Evolutionary conservation across 37 sponge, comb jelly and placozoan species (phyloP).

Genomic region (Theonella swinhoei): DNA sequence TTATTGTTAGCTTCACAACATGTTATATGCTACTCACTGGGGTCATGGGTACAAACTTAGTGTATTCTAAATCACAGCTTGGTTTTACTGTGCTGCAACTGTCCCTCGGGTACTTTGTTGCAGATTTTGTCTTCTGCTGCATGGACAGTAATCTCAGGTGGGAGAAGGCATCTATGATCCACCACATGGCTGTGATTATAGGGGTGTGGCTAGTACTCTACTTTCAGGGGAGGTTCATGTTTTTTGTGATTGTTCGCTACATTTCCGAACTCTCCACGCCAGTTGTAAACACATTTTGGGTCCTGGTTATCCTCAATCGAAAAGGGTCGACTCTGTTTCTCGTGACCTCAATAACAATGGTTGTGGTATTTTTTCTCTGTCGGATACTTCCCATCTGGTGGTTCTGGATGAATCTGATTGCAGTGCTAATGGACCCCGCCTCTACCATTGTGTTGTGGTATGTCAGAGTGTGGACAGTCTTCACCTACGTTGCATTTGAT

Average conservation of each 20-base stretch:
- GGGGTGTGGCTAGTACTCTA: constrained; percentile 36
- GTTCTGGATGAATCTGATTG: constrained; percentile 39
- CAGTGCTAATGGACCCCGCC: neutral
- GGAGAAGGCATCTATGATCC: constrained; percentile 9
- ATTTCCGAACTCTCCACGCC: constrained; percentile 63
- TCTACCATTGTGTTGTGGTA: neutral
- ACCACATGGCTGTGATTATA: constrained; percentile 46
- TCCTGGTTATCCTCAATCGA: constrained; percentile 3
- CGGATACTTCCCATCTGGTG: constrained; percentile 59
- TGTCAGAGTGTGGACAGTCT: constrained; percentile 25
- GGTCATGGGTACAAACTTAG: constrained; percentile 2
- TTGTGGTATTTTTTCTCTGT: constrained; percentile 49
- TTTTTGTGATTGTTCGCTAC: constrained; percentile 43
- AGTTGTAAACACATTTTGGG: constrained; percentile 53
- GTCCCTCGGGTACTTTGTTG: constrained; percentile 68
- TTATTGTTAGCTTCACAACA: neutral
- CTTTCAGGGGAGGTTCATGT: constrained; percentile 35
- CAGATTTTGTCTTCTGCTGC: constrained; percentile 45
- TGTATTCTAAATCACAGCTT: constrained; percentile 37
- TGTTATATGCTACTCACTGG: constrained; percentile 17
- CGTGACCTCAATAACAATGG: constrained; percentile 42
- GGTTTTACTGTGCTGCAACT: constrained; percentile 45
- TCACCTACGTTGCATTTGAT: constrained; percentile 53
- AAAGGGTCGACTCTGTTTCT: constrained; percentile 1
- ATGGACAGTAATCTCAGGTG: constrained; percentile 43